A percentile compares a stretch with the other conserved stretches of the same genome.
phyloP scores from a whole-genome alignment of 2,113 vertebrate species.

The Dipodomys ordii region DNA sequence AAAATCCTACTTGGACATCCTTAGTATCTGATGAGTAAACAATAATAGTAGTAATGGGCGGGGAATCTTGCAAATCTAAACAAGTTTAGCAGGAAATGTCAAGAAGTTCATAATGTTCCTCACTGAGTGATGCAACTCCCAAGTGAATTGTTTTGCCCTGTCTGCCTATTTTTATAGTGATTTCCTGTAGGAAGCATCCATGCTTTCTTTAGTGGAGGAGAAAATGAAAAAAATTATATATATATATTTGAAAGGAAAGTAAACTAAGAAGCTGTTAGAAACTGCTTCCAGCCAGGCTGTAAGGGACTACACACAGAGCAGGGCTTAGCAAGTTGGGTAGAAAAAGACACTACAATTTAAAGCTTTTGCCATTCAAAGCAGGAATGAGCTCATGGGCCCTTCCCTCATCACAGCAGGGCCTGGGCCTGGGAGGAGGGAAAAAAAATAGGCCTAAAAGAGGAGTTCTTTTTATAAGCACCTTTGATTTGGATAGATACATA shows the following conservation, averaged over 20 bases:
- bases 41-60: background rate
- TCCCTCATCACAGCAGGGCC: constrained; percentile 49
- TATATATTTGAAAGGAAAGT: background rate
- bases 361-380: constrained; percentile 60
- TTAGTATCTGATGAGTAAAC: background rate
- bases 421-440: background rate
- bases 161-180: background rate
- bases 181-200: background rate
- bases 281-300: background rate
- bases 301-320: background rate
- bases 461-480: constrained; percentile 75
- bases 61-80: background rate
- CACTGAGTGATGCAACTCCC: background rate
- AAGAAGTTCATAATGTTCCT: background rate
- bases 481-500: constrained; percentile 53
- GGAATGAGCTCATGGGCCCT: background rate
- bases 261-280: constrained; percentile 24
- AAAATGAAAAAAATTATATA: background rate
- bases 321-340: background rate
- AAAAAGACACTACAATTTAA: constrained; percentile 35
- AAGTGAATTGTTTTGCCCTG: background rate
- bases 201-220: background rate
- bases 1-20: background rate
- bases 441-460: constrained; percentile 52
- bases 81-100: background rate